Conservation (phyloP, 2,113 vertebrate genomes). For the Colius striatus region DNA sequence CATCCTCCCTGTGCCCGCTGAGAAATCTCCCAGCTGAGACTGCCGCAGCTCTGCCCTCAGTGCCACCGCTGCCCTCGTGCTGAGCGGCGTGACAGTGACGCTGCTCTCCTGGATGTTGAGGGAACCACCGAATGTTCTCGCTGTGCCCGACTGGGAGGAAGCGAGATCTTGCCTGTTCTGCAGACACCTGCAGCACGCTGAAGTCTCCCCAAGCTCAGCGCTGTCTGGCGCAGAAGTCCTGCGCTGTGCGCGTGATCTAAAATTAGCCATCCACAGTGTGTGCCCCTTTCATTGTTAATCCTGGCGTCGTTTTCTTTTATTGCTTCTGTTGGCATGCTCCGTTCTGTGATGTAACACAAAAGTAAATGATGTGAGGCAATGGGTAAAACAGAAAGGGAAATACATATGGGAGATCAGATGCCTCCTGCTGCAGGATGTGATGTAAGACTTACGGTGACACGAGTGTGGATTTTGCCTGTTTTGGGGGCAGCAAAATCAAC, state of each 20-base stretch:
- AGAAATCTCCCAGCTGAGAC: neutral
- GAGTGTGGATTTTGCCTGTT: neutral
- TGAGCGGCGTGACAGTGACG: neutral
- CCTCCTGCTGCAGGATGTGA: neutral
- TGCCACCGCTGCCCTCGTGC: rapidly evolving
- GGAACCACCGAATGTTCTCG: neutral
- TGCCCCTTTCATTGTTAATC: constrained; percentile 39
- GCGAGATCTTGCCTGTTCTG: neutral
- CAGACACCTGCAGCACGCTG: neutral
- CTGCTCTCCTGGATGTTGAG: neutral
- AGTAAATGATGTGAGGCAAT: constrained; percentile 12
- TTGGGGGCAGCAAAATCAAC: neutral
- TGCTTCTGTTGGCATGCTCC: neutral
- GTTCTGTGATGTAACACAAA: constrained; percentile 17
- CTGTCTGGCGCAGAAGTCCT: neutral
- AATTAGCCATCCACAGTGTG: neutral
- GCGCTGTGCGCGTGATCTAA: neutral
- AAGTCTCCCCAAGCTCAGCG: neutral
- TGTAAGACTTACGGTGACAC: neutral
- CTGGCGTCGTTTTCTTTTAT: neutral
- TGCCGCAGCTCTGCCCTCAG: neutral
- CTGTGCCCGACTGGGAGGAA: neutral
- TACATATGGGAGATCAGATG: neutral
- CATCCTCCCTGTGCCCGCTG: neutral
- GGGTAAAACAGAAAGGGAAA: neutral